These are phyloP conservation scores for Agonopterix alstromeriana DNA, from an alignment of 2,888 invertebrate species.

Conservation along the genomic window DNA sequence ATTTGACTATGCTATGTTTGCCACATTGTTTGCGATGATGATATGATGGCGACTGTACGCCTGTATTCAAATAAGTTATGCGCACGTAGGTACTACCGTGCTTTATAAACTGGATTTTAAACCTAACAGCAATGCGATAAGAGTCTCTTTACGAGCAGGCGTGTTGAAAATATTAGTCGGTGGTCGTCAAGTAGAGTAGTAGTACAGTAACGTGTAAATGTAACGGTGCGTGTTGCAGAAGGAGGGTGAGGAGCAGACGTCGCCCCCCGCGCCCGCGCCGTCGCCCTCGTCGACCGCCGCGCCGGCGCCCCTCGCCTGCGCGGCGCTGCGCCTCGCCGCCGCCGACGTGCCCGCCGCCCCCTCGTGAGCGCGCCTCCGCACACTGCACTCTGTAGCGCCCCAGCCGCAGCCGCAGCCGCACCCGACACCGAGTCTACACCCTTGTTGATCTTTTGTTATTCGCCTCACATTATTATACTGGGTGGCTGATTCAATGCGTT, in stretches of 20 bases:
- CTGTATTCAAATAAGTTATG: too few species aligned
- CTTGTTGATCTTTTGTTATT: conserved; percentile 4
- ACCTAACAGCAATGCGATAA: too few species aligned
- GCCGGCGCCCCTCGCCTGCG: conserved; percentile 32
- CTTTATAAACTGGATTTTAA: too few species aligned
- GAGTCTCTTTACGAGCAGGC: too few species aligned
- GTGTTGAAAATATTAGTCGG: too few species aligned
- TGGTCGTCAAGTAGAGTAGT: conserved; percentile 15
- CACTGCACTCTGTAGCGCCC: neutral
- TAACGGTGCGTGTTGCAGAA: conserved; percentile 14
- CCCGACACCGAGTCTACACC: neutral
- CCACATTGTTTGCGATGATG: too few species aligned
- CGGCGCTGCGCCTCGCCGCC: conserved; percentile 54
- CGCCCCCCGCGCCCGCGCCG: conserved; percentile 27
- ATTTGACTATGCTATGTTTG: too few species aligned
- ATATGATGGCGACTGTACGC: too few species aligned
- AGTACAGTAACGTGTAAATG: too few species aligned
- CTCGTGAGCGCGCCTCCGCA: conserved; percentile 14
- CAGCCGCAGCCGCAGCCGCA: neutral
- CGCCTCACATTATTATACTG: neutral
- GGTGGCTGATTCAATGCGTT: too few species aligned
- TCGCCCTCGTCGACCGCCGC: conserved; percentile 59
- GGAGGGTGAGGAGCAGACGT: conserved; percentile 20
- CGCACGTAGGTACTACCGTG: too few species aligned
- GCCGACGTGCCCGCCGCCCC: conserved; percentile 27